These are phyloP conservation scores for Dolomedes plantarius DNA, from an alignment of 2,888 invertebrate species.

Conservation along the genomic window DNA sequence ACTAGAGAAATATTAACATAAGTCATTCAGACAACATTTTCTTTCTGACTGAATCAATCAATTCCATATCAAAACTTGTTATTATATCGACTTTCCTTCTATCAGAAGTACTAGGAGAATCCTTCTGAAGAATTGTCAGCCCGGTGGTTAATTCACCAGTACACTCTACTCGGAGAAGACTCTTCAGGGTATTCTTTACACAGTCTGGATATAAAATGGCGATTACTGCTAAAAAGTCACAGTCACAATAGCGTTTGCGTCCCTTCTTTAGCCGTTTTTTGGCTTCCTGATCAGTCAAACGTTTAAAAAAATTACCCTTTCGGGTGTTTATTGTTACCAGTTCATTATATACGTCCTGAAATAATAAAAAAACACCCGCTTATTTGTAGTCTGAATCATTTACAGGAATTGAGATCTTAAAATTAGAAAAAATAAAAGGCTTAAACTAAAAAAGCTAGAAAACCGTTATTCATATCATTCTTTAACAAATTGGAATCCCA, in stretches of 20 bases:
- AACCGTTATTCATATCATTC: too few relatives aligned
- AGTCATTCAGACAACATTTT: too few relatives aligned
- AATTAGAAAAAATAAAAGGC: too few relatives aligned
- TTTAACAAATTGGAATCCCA: too few relatives aligned
- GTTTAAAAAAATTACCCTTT: slow-evolving; percentile 35
- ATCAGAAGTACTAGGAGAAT: background rate
- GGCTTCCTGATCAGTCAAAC: background rate
- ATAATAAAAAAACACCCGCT: too few relatives aligned
- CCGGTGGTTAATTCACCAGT: background rate
- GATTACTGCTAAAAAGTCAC: background rate
- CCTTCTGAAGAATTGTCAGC: background rate
- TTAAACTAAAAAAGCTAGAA: too few relatives aligned
- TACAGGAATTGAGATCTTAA: too few relatives aligned
- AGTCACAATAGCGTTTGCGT: background rate
- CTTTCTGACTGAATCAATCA: background rate
- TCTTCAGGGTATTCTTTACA: background rate
- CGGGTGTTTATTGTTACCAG: slow-evolving; percentile 14
- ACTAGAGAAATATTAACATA: too few relatives aligned
- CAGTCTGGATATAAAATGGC: slow-evolving; percentile 9
- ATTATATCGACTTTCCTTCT: background rate
- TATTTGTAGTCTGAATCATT: too few relatives aligned
- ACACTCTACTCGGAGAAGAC: background rate
- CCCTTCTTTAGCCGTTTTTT: too few relatives aligned
- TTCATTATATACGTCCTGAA: slow-evolving; percentile 33
- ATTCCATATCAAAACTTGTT: background rate